These are phyloP conservation scores for Sebastes cheni DNA, from an alignment of 2,797 vertebrate species.

Conservation along the genomic window DNA sequence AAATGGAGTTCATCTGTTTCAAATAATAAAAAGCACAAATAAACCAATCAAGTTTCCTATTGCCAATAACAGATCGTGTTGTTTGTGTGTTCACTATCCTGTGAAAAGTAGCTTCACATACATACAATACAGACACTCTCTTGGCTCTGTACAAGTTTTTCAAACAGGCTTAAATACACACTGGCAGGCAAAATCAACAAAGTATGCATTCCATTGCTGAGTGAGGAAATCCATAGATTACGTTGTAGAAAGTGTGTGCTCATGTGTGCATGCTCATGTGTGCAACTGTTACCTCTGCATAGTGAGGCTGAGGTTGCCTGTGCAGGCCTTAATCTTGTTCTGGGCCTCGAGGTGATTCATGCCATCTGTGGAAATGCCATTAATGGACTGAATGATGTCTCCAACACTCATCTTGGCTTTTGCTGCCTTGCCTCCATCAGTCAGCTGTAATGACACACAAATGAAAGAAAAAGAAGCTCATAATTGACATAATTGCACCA, in stretches of 20 bases:
- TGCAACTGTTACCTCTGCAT: constrained; percentile 89
- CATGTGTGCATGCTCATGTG: background rate
- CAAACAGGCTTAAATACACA: constrained; percentile 19
- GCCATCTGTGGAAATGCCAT: constrained; percentile 89
- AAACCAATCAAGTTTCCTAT: background rate
- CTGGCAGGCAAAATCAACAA: background rate
- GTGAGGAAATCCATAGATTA: background rate
- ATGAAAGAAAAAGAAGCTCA: background rate
- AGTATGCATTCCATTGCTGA: background rate
- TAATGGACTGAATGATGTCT: constrained; percentile 93
- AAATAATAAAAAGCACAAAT: constrained; percentile 24
- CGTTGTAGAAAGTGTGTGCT: background rate
- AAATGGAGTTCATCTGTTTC: constrained; percentile 23
- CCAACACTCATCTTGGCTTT: constrained; percentile 90
- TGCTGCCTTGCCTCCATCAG: constrained; percentile 92
- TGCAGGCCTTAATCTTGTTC: constrained; percentile 98
- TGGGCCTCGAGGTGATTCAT: constrained; percentile 99
- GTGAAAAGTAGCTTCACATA: background rate
- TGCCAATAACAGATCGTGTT: background rate
- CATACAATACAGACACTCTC: background rate
- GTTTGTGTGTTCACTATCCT: background rate
- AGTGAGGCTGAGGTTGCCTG: constrained; percentile 89
- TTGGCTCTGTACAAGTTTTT: background rate
- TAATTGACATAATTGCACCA: background rate
- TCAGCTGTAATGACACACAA: constrained; percentile 84